Base-by-base conservation (phyloP, 2,797 vertebrate species). In the Cuculus canorus region DNA sequence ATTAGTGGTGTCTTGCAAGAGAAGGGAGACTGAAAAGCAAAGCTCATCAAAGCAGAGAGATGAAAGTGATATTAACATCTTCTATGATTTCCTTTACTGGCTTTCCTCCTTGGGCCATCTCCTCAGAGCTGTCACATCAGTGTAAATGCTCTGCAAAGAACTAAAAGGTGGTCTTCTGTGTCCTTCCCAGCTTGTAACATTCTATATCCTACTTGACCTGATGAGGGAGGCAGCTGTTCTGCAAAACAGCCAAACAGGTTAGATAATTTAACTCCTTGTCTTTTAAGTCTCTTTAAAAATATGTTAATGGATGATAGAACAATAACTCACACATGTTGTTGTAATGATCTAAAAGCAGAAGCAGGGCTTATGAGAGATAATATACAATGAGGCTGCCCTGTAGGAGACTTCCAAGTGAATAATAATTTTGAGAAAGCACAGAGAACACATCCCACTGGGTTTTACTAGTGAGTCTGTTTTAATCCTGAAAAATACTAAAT, bases 401-500 rank as follows among this genome's bases (percentile, higher is more conserved):
- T 33, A 48, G n/a, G 53, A 90, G 41, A 50, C 18, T 86, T 89
- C 35, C 11, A 69, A 71, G 11, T 60, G 18, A 89, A 50, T n/a
- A 89, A 50, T 37, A 69, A 18, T 69, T 92, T 80, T 84, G 47
- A 66, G 81, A 86, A 82, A 88, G 71, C 32, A n/a, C 25, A 71
- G 37, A 82, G 9, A 65, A 63, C 28, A 54, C n/a, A 76, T 72
- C 24, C 48, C n/a, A 25, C 54, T 27, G 65, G 11, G 13, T 89
- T 91, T 80, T 92, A 28, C 19, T 13, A 61, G 13, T 50, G 13
- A 80, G 28, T 53, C 41, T 77, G 9, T 57, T 92, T 84, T 66
- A 92, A 70, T 84, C 33, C 21, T 73, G 72, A 66, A 86, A 69
- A 92, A 53, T 23, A 82, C 32, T 30, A 86, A 69, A 64, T 66